A percentile compares a stretch with the other conserved stretches of the same genome.
Conservation (phyloP, 2,797 vertebrate species). For the Amniataba percoides region DNA sequence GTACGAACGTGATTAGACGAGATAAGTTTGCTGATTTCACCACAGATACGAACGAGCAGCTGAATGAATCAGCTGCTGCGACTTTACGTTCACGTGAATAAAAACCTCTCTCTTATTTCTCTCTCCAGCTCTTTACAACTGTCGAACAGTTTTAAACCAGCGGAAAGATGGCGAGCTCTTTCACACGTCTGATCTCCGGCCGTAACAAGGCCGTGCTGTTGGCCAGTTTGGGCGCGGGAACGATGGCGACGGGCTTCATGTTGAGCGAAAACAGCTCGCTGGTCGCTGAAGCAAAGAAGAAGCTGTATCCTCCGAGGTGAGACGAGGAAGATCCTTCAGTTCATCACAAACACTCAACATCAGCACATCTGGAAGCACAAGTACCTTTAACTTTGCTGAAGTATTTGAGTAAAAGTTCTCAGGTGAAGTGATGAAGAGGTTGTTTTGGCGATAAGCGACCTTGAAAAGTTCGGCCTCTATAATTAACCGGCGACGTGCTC, state of each 20-base stretch:
- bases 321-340: not conserved
- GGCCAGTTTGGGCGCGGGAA: constrained; percentile 87
- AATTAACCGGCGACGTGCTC: constrained; percentile 28
- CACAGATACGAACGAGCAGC: not conserved
- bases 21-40: not conserved
- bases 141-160: constrained; percentile 16
- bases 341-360: no score
- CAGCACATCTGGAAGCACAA: no score
- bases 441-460: not conserved
- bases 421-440: no score
- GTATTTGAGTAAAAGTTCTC: no score
- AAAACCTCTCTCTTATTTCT: not conserved
- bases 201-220: constrained; percentile 86
- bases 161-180: constrained; percentile 88
- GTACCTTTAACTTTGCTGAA: no score
- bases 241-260: constrained; percentile 86
- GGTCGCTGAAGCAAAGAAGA: constrained; percentile 80
- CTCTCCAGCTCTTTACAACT: constrained; percentile 48
- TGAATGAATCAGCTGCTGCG: not conserved
- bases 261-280: constrained; percentile 81
- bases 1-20: not conserved
- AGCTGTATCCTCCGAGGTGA: constrained; percentile 92
- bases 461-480: not conserved
- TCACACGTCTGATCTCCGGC: constrained; percentile 88
- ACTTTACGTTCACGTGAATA: not conserved